phyloP scores from a whole-genome alignment of 2,113 vertebrate species.

The Collichthys lucidus region DNA sequence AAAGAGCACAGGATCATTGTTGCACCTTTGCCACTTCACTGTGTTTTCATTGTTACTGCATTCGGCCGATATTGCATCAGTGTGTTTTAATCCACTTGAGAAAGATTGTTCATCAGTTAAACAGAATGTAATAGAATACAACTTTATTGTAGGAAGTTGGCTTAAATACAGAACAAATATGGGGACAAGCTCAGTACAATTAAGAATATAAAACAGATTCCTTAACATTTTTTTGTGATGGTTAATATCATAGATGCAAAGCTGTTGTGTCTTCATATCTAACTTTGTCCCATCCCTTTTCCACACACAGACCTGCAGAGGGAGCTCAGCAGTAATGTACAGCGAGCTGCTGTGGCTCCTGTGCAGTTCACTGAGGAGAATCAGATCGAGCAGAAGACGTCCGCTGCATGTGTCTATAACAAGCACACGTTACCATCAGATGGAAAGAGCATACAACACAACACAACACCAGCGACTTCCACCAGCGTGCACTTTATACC shows the following conservation, averaged over 20 bases:
- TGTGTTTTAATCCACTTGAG: neutral
- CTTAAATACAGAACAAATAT: neutral
- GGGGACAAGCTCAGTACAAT: too few relatives aligned
- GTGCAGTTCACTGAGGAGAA: conserved; percentile 74
- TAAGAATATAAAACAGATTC: neutral
- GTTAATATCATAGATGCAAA: conserved; percentile 14
- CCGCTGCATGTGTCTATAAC: conserved; percentile 43
- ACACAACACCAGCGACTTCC: conserved; percentile 81
- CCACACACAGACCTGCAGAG: conserved; percentile 73
- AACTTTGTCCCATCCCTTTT: conserved; percentile 23
- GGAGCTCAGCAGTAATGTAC: conserved; percentile 50
- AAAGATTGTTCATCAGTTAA: neutral
- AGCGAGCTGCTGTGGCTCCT: neutral
- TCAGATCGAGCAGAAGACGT: conserved; percentile 39
- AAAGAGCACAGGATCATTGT: neutral
- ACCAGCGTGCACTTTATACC: conserved; percentile 80
- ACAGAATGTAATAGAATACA: too few relatives aligned
- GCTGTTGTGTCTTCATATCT: neutral
- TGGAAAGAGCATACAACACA: conserved; percentile 72
- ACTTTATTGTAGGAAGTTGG: neutral
- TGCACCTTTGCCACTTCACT: neutral
- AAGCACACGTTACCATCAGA: conserved; percentile 77
- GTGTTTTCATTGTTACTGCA: neutral
- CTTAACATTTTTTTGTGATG: neutral
- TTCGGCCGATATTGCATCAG: neutral